Base-by-base conservation (phyloP, 2,888 invertebrate species). In the Odontocerum albicorne region DNA sequence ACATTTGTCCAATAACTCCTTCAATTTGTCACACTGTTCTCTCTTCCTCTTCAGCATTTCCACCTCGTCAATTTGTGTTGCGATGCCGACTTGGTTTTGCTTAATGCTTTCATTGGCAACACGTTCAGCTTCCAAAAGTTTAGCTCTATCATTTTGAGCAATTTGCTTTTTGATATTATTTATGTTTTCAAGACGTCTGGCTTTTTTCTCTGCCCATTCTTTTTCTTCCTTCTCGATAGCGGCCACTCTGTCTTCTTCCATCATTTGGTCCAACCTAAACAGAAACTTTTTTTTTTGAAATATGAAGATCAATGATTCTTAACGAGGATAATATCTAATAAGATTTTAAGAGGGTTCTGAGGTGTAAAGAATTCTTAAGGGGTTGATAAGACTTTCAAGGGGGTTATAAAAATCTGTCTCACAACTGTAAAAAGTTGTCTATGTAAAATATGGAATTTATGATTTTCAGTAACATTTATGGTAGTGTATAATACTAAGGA, bases 51-150 rank as follows among this genome's bases (percentile, higher is more conserved):
- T 75, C 39, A 82, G 64, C 62, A 83, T 84, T 49, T 79, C 78
- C 2, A 82, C 79, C 62, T 86, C 85, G 39, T 83, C 82, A 47
- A 83, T 79, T 67, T 85, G 82, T 75, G 84, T 79, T 1, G 83
- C 83, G 49, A 85, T 79, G 65, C 81, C 77, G 6, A 79, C 81
- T 57, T 82, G 78, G 68, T 85, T 86, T 60, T 83, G 74, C 36
- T 81, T 72, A 43, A 81, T 78, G 55, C 83, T 82, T 67, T 88
- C 87, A 64, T 87, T 86, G 63, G 85, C 84, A n/a, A 82, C 81
- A 16, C 80, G 76, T 63, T 87, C 84, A 0, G 84, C 83, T 66
- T 85, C 84, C 67, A 86, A 72, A 55, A 73, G 73, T 70, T 75
- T 76, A 2, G 73, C 71, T 15, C 70, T 71, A 31, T 77, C 75